Percentiles rank a stretch among this genome's conserved stretches.
Evolutionary conservation across 2,797 vertebrate genomes (phyloP).

Genomic region (Myotis myotis): DNA sequence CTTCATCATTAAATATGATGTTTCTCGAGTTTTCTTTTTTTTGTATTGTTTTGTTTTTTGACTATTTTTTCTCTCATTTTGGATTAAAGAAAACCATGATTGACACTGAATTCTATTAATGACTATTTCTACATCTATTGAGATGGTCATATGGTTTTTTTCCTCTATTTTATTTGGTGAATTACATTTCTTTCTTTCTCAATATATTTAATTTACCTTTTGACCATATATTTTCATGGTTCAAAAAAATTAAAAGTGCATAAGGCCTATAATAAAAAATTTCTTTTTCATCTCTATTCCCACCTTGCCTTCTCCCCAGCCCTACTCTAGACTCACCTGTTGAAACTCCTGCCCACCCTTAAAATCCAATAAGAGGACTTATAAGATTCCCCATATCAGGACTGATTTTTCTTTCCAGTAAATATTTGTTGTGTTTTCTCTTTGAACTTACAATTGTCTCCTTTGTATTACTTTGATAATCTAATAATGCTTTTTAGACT

Average conservation of each 20-base stretch:
- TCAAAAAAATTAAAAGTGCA: neutral
- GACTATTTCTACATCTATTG: neutral
- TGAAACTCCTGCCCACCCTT: neutral
- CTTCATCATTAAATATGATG: neutral
- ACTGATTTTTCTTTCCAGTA: neutral
- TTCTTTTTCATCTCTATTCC: neutral
- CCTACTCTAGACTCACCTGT: neutral
- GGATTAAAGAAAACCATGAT: neutral
- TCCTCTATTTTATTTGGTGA: neutral
- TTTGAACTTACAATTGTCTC: neutral
- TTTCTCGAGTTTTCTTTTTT: neutral
- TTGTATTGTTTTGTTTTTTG: neutral
- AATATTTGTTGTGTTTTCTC: neutral
- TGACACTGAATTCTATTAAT: neutral
- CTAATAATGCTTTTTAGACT: neutral
- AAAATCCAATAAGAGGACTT: neutral
- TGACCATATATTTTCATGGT: neutral
- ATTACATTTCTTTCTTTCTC: neutral
- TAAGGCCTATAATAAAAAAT: neutral
- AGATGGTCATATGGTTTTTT: neutral
- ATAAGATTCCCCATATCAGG: neutral
- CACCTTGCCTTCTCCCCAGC: neutral
- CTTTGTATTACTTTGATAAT: neutral
- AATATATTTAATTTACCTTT: neutral
- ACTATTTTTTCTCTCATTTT: neutral